A percentile compares a stretch with the other conserved stretches of the same genome.
Evolutionary conservation across 2,797 vertebrate species (phyloP).

Genomic region (Triplophysa bombifrons): DNA sequence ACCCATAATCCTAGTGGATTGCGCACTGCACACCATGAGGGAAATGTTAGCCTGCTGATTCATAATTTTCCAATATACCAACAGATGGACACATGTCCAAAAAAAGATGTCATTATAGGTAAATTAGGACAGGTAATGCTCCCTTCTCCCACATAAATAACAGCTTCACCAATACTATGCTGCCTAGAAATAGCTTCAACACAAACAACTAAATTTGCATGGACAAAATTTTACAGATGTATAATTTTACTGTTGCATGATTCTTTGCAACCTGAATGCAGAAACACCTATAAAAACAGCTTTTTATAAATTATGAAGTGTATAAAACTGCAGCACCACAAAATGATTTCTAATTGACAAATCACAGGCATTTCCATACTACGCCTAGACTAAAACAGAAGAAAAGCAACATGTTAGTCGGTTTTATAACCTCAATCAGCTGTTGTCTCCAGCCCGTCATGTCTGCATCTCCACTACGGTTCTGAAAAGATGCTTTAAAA

Average conservation of each 20-base stretch:
- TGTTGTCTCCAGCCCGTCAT: background rate
- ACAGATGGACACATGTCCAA: slow-evolving; percentile 45
- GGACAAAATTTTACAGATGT: background rate
- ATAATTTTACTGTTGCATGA: too few relatives aligned
- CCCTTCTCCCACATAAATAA: background rate
- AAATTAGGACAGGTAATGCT: slow-evolving; percentile 18
- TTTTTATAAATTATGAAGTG: background rate
- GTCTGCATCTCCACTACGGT: background rate
- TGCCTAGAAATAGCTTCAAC: background rate
- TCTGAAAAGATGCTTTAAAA: background rate
- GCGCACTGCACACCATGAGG: slow-evolving; percentile 24
- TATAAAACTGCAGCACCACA: background rate
- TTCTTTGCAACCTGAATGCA: too few relatives aligned
- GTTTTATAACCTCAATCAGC: slow-evolving; percentile 5
- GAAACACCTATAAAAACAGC: background rate
- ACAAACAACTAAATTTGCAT: background rate
- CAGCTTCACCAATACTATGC: background rate
- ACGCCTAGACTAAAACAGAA: background rate
- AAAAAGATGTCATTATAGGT: slow-evolving; percentile 24
- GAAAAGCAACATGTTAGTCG: slow-evolving; percentile 12
- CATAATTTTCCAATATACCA: slow-evolving; percentile 43
- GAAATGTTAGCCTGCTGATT: slow-evolving; percentile 5
- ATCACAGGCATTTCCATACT: slow-evolving; percentile 4
- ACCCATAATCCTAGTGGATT: slow-evolving; percentile 16
- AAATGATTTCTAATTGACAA: background rate